These are phyloP conservation scores for Eupithecia insigniata DNA, from an alignment of 2,888 invertebrate genomes.

Conservation along the genomic window DNA sequence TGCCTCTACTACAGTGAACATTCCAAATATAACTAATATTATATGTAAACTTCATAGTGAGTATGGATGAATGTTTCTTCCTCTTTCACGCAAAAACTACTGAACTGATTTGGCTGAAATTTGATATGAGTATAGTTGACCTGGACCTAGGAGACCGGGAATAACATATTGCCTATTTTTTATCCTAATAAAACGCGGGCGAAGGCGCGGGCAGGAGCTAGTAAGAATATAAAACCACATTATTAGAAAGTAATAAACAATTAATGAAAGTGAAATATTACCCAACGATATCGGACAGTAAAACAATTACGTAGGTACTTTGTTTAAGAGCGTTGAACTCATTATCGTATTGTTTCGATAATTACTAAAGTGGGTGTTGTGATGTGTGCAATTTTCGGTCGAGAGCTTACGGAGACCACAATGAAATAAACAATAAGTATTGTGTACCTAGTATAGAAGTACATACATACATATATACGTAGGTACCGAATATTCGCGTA, in stretches of 20 bases:
- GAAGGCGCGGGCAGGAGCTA: too few species aligned
- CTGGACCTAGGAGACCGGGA: too few species aligned
- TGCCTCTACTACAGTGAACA: background rate
- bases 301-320: background rate
- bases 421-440: background rate
- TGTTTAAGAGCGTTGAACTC: slow-evolving; percentile 1
- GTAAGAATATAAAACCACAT: slow-evolving; percentile 1
- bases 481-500: background rate
- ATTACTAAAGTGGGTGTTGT: background rate
- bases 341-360: background rate
- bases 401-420: background rate
- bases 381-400: background rate
- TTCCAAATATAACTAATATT: too few species aligned
- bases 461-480: too few species aligned
- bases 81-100: too few species aligned
- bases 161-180: too few species aligned
- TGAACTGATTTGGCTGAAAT: too few species aligned
- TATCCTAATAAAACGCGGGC: too few species aligned
- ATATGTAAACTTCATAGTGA: too few species aligned
- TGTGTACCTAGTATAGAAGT: background rate
- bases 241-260: background rate
- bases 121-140: too few species aligned
- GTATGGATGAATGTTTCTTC: too few species aligned
- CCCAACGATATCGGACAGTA: background rate
- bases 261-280: slow-evolving; percentile 4